phyloP scores from a whole-genome alignment of 2,797 vertebrate genomes.

The Falco rusticolus region DNA sequence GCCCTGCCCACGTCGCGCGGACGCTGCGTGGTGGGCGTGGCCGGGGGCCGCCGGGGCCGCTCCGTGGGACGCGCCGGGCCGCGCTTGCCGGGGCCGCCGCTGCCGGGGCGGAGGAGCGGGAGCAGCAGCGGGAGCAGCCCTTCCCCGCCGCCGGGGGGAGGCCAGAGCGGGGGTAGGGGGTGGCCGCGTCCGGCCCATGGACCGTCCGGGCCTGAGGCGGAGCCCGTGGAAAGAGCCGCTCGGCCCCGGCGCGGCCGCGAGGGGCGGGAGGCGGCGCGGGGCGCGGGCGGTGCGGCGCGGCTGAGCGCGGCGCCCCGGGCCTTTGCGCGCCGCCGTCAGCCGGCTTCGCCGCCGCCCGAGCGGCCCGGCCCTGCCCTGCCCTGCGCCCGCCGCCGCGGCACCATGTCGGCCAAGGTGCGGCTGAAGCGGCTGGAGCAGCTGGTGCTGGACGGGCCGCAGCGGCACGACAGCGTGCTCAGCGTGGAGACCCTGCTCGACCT shows the following conservation, averaged over 20 bases:
- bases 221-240: slow-evolving; percentile 35
- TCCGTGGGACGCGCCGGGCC: not conserved
- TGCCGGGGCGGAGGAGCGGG: not conserved
- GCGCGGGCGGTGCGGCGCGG: not conserved
- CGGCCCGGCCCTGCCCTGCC: not conserved
- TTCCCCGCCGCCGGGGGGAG: slow-evolving; percentile 35
- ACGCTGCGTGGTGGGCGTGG: slow-evolving; percentile 44
- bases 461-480: slow-evolving; percentile 83
- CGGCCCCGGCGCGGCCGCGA: not conserved
- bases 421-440: slow-evolving; percentile 94
- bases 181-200: slow-evolving; percentile 67
- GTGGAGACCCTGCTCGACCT: slow-evolving; percentile 95
- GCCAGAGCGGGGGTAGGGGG: slow-evolving; percentile 54
- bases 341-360: not conserved
- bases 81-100: not conserved
- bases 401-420: slow-evolving; percentile 93
- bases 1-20: slow-evolving; percentile 41
- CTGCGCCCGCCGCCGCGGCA: slow-evolving; percentile 52
- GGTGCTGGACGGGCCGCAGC: slow-evolving; percentile 87
- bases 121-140: not conserved
- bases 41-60: not conserved
- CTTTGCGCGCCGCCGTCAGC: not conserved
- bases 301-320: slow-evolving; percentile 3
- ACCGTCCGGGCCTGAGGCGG: slow-evolving; percentile 66
- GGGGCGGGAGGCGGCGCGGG: slow-evolving; percentile 13